Conservation (phyloP, 2,888 invertebrate species). For the Cephonodes hylas region DNA sequence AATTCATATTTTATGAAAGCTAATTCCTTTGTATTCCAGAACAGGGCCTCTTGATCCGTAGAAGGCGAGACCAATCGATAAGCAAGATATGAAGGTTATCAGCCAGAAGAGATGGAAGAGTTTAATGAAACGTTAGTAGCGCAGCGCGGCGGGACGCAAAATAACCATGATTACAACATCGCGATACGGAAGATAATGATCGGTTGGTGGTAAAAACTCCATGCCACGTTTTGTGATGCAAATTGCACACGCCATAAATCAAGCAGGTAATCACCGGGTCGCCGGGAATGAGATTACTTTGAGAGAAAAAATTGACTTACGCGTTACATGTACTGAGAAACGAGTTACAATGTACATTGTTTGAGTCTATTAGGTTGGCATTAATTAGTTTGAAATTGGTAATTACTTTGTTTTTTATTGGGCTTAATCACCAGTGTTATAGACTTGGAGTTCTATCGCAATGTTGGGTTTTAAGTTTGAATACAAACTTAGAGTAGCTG, state of each 20-base stretch:
- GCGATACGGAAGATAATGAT: constrained; percentile 80
- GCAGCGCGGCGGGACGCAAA: constrained; percentile 75
- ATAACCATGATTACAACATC: constrained; percentile 79
- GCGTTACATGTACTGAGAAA: constrained; percentile 19
- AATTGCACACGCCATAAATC: constrained; percentile 79
- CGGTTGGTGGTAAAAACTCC: constrained; percentile 72
- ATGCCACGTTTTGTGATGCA: constrained; percentile 73
- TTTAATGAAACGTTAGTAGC: constrained; percentile 77
- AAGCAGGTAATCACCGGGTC: constrained; percentile 75
- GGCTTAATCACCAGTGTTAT: neutral
- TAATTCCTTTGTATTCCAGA: too few species aligned
- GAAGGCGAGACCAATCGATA: neutral
- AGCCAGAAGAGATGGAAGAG: constrained; percentile 74
- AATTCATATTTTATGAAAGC: too few species aligned
- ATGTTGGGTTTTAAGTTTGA: too few species aligned
- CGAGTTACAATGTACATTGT: neutral
- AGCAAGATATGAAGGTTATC: constrained; percentile 71
- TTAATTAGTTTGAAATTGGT: neutral
- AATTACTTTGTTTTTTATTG: neutral
- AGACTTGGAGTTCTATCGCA: too few species aligned
- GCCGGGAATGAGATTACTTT: constrained; percentile 73
- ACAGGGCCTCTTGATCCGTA: neutral
- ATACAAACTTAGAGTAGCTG: too few species aligned
- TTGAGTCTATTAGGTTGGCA: constrained; percentile 9
- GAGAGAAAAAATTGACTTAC: constrained; percentile 57